phyloP scores from a whole-genome alignment of 2,888 invertebrate species.

The Eustalomyia histrio region DNA sequence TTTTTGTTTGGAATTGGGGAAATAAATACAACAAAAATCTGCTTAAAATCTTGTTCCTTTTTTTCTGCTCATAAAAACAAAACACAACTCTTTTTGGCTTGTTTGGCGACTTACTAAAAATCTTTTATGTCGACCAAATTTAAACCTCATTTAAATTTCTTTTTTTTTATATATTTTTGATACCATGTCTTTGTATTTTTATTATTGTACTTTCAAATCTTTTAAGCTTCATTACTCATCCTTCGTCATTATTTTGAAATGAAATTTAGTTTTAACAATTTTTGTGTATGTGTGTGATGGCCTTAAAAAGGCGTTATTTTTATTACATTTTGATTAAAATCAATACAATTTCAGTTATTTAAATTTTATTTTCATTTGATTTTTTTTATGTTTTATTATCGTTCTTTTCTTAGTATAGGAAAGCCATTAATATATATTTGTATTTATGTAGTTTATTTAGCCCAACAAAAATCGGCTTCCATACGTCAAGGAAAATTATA shows the following conservation, averaged over 20 bases:
- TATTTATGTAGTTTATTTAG: conserved; percentile 15
- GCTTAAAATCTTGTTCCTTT: conserved; percentile 20
- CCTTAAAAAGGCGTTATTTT: conserved; percentile 36
- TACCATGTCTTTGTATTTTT: not conserved
- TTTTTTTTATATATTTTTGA: not conserved
- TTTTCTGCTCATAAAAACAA: conserved; percentile 19
- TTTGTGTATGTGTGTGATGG: not conserved
- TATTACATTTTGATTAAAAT: conserved; percentile 34
- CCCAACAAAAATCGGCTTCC: conserved; percentile 59
- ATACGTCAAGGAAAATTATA: conserved; percentile 58
- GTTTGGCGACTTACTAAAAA: conserved; percentile 13
- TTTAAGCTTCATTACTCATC: conserved; percentile 36
- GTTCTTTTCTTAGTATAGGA: not conserved
- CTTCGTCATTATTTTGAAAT: conserved; percentile 9
- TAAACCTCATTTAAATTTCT: not conserved
- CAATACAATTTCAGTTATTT: conserved; percentile 45
- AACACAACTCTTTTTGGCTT: conserved; percentile 3
- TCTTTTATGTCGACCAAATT: conserved; percentile 5
- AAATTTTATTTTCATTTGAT: conserved; percentile 17
- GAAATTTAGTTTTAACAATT: not conserved
- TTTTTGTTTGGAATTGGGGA: conserved; percentile 5
- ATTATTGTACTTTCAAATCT: conserved; percentile 29
- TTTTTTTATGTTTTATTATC: too few relatives aligned
- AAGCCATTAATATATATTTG: not conserved
- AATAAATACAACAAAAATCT: conserved; percentile 36